These are phyloP conservation scores for Drosophila equinoxialis DNA, from an alignment of 1,140 invertebrate genomes.

Conservation along the genomic window DNA sequence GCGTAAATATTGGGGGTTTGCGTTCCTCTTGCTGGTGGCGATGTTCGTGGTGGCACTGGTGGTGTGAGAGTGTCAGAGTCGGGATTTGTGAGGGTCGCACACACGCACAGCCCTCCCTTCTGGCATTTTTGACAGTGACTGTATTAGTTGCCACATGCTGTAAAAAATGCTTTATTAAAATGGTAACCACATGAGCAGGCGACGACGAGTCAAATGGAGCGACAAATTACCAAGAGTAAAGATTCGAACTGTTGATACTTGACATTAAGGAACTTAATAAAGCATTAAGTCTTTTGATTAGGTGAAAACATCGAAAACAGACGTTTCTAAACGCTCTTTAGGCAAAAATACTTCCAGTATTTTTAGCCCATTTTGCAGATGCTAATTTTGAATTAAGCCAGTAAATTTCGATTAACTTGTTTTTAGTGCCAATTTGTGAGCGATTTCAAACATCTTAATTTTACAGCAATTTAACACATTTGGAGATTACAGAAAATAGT, in stretches of 20 bases:
- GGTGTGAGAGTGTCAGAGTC: not conserved
- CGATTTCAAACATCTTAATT: too few species aligned
- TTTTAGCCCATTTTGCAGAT: too few species aligned
- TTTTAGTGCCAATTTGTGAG: too few species aligned
- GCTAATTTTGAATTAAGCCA: too few species aligned
- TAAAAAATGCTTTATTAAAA: slow-evolving; percentile 26
- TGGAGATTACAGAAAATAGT: too few species aligned
- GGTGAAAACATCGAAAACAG: too few species aligned
- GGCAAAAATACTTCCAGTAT: too few species aligned
- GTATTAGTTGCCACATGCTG: slow-evolving; percentile 22
- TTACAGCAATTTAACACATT: too few species aligned
- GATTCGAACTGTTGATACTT: slow-evolving; percentile 7
- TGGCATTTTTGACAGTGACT: slow-evolving; percentile 5
- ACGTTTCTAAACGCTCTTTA: too few species aligned
- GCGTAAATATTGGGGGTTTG: not conserved
- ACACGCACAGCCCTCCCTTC: not conserved
- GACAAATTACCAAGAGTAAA: not conserved
- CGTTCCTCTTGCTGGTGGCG: too few species aligned
- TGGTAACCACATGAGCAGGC: slow-evolving; percentile 21
- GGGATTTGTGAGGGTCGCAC: not conserved
- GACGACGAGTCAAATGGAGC: slow-evolving; percentile 4
- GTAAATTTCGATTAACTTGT: too few species aligned
- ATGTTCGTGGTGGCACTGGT: not conserved
- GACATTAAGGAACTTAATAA: not conserved
- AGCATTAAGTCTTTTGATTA: too few species aligned